These are phyloP conservation scores for Tolypeutes matacus DNA, from an alignment of 2,797 vertebrate species.

Conservation along the genomic window DNA sequence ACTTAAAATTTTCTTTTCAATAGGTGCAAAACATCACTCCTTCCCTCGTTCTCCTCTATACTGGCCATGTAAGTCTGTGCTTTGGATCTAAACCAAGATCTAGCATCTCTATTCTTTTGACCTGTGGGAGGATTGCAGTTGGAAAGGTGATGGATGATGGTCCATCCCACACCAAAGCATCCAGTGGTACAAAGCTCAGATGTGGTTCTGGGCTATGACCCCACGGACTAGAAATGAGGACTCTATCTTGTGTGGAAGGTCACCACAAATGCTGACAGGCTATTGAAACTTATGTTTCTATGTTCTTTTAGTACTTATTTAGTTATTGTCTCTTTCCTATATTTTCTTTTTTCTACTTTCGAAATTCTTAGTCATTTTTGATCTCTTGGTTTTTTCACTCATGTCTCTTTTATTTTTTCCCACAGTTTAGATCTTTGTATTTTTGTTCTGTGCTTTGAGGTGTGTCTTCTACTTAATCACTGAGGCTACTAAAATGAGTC, in stretches of 20 bases:
- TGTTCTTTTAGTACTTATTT: no score
- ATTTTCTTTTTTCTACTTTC: no score
- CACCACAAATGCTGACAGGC: conserved; percentile 84
- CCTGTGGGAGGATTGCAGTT: conserved; percentile 83
- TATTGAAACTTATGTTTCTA: neutral
- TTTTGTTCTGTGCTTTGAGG: no score
- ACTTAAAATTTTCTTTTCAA: conserved; percentile 92
- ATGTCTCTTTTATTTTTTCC: no score
- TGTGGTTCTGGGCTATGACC: conserved; percentile 56
- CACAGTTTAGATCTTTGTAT: no score
- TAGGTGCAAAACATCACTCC: conserved; percentile 95
- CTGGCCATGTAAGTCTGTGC: conserved; percentile 90
- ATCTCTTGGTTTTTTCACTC: no score
- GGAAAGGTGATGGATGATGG: conserved; percentile 85
- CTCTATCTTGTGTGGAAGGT: conserved; percentile 69
- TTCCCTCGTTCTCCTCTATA: conserved; percentile 90
- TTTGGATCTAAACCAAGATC: conserved; percentile 86
- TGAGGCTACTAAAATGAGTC: neutral
- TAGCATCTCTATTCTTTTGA: conserved; percentile 86
- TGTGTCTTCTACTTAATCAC: neutral
- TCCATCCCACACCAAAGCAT: conserved; percentile 62
- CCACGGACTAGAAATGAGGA: conserved; percentile 74
- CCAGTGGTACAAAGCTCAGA: conserved; percentile 47
- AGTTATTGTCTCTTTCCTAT: no score
- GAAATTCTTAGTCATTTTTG: no score